Conservation (phyloP, 1,140 invertebrate genomes). For the Tyrophagus putrescentiae region DNA sequence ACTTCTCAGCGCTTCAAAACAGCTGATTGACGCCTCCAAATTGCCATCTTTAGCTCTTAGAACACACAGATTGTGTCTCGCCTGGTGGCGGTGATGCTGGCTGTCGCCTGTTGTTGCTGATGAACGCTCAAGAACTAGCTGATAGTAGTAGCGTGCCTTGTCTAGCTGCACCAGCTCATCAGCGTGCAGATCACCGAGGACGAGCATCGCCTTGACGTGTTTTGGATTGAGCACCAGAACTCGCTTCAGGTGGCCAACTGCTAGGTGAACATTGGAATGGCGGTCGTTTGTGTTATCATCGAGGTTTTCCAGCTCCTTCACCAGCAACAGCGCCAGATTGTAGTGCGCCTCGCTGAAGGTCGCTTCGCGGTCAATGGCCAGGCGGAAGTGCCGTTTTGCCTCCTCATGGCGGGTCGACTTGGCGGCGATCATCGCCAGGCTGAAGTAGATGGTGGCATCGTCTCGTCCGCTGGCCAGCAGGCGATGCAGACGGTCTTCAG, state of each 20-base stretch:
- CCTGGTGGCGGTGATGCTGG: not conserved
- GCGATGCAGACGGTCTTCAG: conserved; percentile 12
- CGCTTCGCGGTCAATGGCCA: conserved; percentile 14
- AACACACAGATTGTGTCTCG: conserved; percentile 12
- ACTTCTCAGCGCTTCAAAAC: not conserved
- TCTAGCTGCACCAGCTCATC: not conserved
- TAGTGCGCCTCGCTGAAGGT: conserved; percentile 75
- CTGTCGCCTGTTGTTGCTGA: too few species aligned
- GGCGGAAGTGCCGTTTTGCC: not conserved
- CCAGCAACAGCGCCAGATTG: conserved; percentile 75
- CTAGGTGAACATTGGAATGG: not conserved
- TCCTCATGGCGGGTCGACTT: not conserved
- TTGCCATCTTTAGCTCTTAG: conserved; percentile 5
- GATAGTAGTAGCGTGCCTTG: not conserved
- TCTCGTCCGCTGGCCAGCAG: conserved; percentile 14
- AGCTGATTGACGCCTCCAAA: not conserved
- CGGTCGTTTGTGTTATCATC: conserved; percentile 1
- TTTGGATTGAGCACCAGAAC: conserved; percentile 55
- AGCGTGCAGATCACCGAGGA: conserved; percentile 57
- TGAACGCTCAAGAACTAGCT: conserved; percentile 7
- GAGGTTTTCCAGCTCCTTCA: conserved; percentile 50
- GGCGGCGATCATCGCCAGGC: conserved; percentile 21
- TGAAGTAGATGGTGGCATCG: conserved; percentile 21
- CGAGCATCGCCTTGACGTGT: conserved; percentile 71
- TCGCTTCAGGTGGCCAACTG: conserved; percentile 46